Evolutionary conservation across 2,888 invertebrate species (phyloP).

Genomic region (Epinotia bilunana): DNA sequence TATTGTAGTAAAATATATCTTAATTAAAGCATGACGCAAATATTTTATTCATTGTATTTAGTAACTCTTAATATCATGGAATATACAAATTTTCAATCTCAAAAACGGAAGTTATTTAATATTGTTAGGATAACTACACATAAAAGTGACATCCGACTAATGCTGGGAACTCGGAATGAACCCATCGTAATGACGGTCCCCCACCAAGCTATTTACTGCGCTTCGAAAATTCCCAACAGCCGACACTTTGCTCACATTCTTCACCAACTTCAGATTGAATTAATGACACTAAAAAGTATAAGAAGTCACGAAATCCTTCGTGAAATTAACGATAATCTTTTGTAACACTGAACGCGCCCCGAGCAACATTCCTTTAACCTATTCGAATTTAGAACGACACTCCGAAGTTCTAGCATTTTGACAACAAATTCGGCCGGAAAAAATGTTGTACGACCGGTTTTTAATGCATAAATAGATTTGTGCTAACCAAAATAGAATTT

Average conservation of each 20-base stretch:
- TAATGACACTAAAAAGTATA: conserved; percentile 74
- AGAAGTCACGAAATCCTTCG: conserved; percentile 64
- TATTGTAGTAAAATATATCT: no score
- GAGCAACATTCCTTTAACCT: conserved; percentile 69
- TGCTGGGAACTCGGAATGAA: conserved; percentile 69
- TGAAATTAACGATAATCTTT: conserved; percentile 72
- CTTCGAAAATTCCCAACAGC: conserved; percentile 70
- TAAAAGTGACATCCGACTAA: conserved; percentile 68
- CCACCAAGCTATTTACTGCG: conserved; percentile 69
- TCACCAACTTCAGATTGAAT: conserved; percentile 68
- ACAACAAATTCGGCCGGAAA: conserved; percentile 65
- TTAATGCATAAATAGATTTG: conserved; percentile 70
- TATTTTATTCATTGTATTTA: no score
- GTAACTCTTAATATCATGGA: no score
- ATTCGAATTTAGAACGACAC: conserved; percentile 71
- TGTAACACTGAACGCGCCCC: conserved; percentile 61
- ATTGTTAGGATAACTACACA: conserved; percentile 59
- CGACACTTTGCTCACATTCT: conserved; percentile 67
- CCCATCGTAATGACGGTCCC: conserved; percentile 71
- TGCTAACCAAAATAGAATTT: conserved; percentile 69
- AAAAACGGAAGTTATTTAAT: conserved; percentile 63
- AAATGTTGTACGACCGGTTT: conserved; percentile 66
- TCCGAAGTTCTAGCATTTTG: conserved; percentile 68
- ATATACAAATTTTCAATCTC: neutral
- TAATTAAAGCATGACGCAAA: no score